These are phyloP conservation scores for Huso huso DNA, from an alignment of 2,797 vertebrate genomes.

Conservation along the genomic window DNA sequence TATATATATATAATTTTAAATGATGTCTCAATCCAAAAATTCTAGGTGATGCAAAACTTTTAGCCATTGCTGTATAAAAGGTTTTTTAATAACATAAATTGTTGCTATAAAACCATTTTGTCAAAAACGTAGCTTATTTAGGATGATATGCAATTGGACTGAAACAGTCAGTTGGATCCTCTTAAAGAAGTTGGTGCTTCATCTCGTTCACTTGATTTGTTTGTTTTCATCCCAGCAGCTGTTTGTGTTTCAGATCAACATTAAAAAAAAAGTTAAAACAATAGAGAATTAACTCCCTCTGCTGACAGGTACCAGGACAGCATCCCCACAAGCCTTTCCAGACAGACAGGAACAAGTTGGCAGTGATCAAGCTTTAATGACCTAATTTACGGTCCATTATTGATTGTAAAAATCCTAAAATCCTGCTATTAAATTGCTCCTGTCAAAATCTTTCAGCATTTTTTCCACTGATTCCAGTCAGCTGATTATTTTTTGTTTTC, in stretches of 20 bases:
- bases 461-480: constrained; percentile 61
- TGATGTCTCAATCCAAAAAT: no score
- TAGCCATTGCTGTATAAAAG: no score
- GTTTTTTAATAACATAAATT: no score
- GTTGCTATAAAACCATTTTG: no score
- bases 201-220: constrained; percentile 1
- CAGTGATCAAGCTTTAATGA: constrained; percentile 51
- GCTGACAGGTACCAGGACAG: constrained; percentile 73
- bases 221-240: constrained; percentile 27
- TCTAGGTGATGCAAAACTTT: no score
- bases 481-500: constrained; percentile 49
- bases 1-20: no score
- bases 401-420: constrained; percentile 59
- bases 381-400: constrained; percentile 58
- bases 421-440: constrained; percentile 49
- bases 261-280: constrained; percentile 56
- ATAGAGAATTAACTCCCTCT: constrained; percentile 97
- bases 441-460: constrained; percentile 46
- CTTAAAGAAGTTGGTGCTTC: background rate
- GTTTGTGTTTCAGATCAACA: constrained; percentile 34
- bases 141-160: no score
- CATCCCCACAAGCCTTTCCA: constrained; percentile 41
- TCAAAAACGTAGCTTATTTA: no score
- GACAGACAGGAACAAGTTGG: constrained; percentile 48
- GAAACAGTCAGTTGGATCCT: background rate